Evolutionary conservation across 2,888 invertebrate species (phyloP), one percentile per base, ranked within the genome.

Genomic region (Drosophila meridiana): DNA sequence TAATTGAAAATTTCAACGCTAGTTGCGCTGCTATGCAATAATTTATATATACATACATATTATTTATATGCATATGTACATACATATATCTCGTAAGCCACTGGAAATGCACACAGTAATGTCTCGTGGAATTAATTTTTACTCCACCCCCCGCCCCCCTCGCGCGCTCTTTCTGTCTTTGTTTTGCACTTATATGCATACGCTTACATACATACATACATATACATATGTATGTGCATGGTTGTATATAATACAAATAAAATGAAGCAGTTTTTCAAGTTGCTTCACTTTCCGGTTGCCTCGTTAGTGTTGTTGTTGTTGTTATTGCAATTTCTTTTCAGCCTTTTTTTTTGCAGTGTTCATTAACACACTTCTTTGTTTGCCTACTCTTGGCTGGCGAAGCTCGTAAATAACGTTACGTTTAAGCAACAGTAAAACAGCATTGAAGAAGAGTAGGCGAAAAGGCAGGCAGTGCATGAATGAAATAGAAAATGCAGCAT

Each of bases 341-440:
- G 57, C 43, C 64, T 53, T 73, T 59, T 42, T 40, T 59, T 65
- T 50, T 50, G 60, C 40, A 60, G 53, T 72, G 78, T 85, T 85
- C 76, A 84, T 83, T 89, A 84, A 87, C 89, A 84, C 84, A 84
- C 87, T 83, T 88, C 83, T 78, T 65, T 76, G 76, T 58, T 43
- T 63, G 62, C 20, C 45, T 57, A 45, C 64, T 43, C 42, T 32
- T 59, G 45, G 59, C 50, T 56, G 53, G 61, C 47, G 55, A 62
- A 48, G 42, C 78, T 70, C 81, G 72, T 83, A 81, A 83, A 76
- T 88, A 88, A 76, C 87, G 89, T 80, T 83, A 80, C 72, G 87
- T 82, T 83, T 81, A 76, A 71, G 66, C 80, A 76, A 67, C 57
- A 68, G 57, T 50, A 73, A 80, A 73, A 69, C 56, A 32, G 60